Conservation (phyloP, 2,113 vertebrate species). For the Hassar affinis region DNA sequence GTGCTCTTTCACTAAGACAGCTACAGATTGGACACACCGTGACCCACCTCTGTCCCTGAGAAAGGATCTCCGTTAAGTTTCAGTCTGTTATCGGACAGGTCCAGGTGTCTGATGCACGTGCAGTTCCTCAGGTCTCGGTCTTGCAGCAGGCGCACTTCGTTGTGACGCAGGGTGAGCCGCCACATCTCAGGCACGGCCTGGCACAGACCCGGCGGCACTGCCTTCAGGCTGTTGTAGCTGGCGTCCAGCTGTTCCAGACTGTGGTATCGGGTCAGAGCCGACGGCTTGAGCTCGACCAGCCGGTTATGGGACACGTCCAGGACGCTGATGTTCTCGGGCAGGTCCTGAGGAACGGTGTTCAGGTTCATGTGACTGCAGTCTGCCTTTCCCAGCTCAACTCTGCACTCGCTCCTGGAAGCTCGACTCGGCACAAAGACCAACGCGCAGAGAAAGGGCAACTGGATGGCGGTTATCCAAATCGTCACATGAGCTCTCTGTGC, state of each 20-base stretch:
- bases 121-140: slow-evolving; percentile 74
- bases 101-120: slow-evolving; percentile 68
- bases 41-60: slow-evolving; percentile 63
- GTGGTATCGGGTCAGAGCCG: slow-evolving; percentile 73
- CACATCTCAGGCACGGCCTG: slow-evolving; percentile 70
- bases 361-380: slow-evolving; percentile 89
- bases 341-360: slow-evolving; percentile 75
- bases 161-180: slow-evolving; percentile 78
- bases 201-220: slow-evolving; percentile 76
- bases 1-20: neutral
- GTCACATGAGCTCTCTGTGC: slow-evolving; percentile 10
- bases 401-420: slow-evolving; percentile 68
- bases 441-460: slow-evolving; percentile 1
- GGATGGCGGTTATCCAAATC: neutral
- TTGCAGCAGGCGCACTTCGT: slow-evolving; percentile 74
- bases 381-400: slow-evolving; percentile 67
- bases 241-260: slow-evolving; percentile 74
- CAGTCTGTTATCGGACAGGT: slow-evolving; percentile 78
- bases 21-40: no score
- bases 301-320: slow-evolving; percentile 90
- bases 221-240: slow-evolving; percentile 81
- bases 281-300: slow-evolving; percentile 63
- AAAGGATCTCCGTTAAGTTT: slow-evolving; percentile 79
- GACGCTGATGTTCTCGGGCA: slow-evolving; percentile 78
- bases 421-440: neutral